Base-by-base conservation (phyloP, 2,797 vertebrate species). In the Molossus molossus region DNA sequence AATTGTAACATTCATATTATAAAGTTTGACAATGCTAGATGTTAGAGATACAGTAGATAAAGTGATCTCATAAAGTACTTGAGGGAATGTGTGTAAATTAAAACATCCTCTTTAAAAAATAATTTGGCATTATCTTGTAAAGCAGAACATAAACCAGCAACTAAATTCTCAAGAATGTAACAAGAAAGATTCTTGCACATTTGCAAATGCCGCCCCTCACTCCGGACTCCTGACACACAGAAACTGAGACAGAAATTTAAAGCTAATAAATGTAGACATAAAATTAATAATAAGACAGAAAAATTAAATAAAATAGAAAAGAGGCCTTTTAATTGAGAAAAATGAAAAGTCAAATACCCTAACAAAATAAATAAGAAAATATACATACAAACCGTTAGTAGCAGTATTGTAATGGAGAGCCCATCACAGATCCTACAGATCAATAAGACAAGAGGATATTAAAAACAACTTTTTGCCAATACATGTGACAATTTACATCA, bases 241-340 rank as follows among this genome's bases (percentile, higher is more conserved):
- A 12, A 76, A 53, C 29, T 55, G 29, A 55, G 14, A 15, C 9
- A 69, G 6, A 76, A 83, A 62, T 76, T 60, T 76, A 95, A 76
- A 21, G 6, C 6, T 13, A 91, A 60, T 57, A 81, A 82, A 27
- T 64, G 13, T 57, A 77, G 15, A n/a, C 1, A 58, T 64, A 83
- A 25, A 58, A 72, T 65, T 70, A 77, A 65, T 60, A 81, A 58
- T 64, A 77, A 70, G 27, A 91, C 11, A 57, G 1, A 17, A 69
- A 57, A 90, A 65, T 15, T 62, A 73, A 87, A 76, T 62, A n/a
- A 55, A 76, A 87, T 62, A 82, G 18, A 33, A 75, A 81, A 65
- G 9, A 86, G 4, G n/a, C 1, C 20, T 79, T 69, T 84, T 62
- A 50, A n/a, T 40, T 40, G 3, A 58, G 23, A 64, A 69, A 69